A percentile compares a stretch with the other conserved stretches of the same genome.
Evolutionary conservation across 2,113 vertebrate genomes (phyloP).

Genomic region (Bettongia penicillata): DNA sequence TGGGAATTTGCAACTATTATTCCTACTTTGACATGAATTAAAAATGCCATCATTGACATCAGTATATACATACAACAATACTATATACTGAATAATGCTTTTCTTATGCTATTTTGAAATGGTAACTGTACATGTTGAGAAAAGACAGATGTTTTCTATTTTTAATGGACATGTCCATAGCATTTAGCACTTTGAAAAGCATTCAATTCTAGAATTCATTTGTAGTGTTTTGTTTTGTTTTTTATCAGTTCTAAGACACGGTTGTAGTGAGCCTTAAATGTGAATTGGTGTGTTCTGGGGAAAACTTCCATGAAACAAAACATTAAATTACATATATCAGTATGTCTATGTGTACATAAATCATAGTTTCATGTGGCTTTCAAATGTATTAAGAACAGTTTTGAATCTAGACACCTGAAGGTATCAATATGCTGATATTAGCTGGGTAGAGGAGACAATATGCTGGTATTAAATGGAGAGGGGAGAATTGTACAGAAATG

Average conservation of each 20-base stretch:
- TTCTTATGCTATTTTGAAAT: not conserved
- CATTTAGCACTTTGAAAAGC: not conserved
- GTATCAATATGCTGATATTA: not conserved
- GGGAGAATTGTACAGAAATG: not conserved
- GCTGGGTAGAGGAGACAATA: no score
- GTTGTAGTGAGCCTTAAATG: not conserved
- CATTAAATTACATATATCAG: not conserved
- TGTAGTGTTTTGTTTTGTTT: not conserved
- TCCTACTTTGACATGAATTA: not conserved
- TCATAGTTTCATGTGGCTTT: not conserved
- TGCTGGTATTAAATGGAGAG: not conserved
- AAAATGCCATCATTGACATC: not conserved
- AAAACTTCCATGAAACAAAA: not conserved
- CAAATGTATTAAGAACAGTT: not conserved
- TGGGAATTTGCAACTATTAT: not conserved
- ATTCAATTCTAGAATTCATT: conserved; percentile 25
- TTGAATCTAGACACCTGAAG: not conserved
- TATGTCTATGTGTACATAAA: not conserved
- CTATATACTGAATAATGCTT: not conserved
- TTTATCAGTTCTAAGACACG: not conserved
- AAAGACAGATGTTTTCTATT: not conserved
- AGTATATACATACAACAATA: not conserved
- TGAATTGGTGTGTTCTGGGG: not conserved
- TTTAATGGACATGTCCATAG: not conserved
- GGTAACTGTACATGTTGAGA: not conserved